Base-by-base conservation (phyloP, 2,797 vertebrate species). In the Nothura maculosa region DNA sequence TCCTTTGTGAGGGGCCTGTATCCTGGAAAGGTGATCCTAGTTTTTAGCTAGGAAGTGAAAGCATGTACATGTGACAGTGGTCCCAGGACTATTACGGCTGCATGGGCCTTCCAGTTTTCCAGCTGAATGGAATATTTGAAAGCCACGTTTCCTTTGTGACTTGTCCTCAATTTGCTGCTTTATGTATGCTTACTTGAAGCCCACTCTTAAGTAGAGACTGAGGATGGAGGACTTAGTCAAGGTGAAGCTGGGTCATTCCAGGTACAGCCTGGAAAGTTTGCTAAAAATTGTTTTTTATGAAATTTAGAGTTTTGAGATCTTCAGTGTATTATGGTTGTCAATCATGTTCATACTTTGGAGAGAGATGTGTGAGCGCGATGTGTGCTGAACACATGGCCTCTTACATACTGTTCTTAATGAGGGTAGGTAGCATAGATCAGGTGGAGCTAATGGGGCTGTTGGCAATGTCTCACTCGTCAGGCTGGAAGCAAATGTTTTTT, bases 81-180 rank as follows among this genome's bases (percentile, higher is more conserved):
- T 83, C 58, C 73, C 63, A 90, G 89, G 85, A 81, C 54, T n/a
- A 6, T 19, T 9, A 6, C 60, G 92, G 87, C 89, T 91, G 83
- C 68, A 21, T 68, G 72, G 64, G 40, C 64, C 6, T 28, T n/a
- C 68, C 12, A 24, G 54, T 19, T 60, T 89, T 54, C 85, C 36
- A 52, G 57, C 28, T 64, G 67, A 78, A 43, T 40, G 48, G 70
- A 75, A 38, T 78, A 58, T 18, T 17, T 30, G 87, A 75, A 84
- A 70, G 62, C 57, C 36, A 3, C 0, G 3, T 52, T 13, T 20
- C 32, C 60, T 50, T 64, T 77, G 81, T 24, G 61, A 62, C 36
- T 38, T 94, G 94, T 77, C 91, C 87, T 76, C 52, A 12, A 17
- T 88, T 67, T 85, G 54, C 32, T 61, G 67, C 27, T 73, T 87